A percentile compares a stretch with the other conserved stretches of the same genome.
Conservation (phyloP, 2,113 vertebrate genomes). For the Plotosus lineatus region DNA sequence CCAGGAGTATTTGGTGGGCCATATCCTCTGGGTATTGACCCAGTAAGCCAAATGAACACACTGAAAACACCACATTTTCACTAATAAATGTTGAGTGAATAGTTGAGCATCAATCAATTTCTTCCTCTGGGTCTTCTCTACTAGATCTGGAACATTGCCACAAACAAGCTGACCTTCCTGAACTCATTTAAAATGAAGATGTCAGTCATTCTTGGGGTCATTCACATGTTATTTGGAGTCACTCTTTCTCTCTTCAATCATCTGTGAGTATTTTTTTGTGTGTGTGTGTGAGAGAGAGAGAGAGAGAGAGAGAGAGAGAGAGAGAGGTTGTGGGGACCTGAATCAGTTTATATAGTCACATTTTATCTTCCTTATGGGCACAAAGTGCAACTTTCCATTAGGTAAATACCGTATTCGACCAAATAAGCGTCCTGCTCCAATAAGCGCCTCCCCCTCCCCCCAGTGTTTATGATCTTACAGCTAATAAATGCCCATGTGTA, state of each 20-base stretch:
- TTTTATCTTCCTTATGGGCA: too few relatives aligned
- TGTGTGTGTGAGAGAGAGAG: not conserved
- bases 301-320: not conserved
- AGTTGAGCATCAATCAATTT: not conserved
- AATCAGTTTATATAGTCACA: too few relatives aligned
- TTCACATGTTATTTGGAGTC: constrained; percentile 96
- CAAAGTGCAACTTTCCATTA: too few relatives aligned
- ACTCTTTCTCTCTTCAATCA: constrained; percentile 92
- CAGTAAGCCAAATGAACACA: constrained; percentile 72
- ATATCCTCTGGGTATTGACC: constrained; percentile 95
- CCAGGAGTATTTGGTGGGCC: constrained; percentile 89
- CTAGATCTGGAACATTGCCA: constrained; percentile 95
- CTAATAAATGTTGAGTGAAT: not conserved
- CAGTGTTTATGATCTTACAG: too few relatives aligned
- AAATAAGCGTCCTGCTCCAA: too few relatives aligned
- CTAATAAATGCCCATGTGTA: too few relatives aligned
- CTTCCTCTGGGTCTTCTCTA: constrained; percentile 36
- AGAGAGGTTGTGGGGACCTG: too few relatives aligned
- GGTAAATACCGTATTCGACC: too few relatives aligned
- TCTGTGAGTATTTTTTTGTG: constrained; percentile 71
- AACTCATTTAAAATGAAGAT: constrained; percentile 99
- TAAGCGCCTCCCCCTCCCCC: too few relatives aligned
- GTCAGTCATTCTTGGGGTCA: constrained; percentile 92
- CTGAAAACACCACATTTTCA: not conserved
- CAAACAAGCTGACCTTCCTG: constrained; percentile 95